Conservation (phyloP, 2,113 vertebrate genomes). For the Clarias batrachus region DNA sequence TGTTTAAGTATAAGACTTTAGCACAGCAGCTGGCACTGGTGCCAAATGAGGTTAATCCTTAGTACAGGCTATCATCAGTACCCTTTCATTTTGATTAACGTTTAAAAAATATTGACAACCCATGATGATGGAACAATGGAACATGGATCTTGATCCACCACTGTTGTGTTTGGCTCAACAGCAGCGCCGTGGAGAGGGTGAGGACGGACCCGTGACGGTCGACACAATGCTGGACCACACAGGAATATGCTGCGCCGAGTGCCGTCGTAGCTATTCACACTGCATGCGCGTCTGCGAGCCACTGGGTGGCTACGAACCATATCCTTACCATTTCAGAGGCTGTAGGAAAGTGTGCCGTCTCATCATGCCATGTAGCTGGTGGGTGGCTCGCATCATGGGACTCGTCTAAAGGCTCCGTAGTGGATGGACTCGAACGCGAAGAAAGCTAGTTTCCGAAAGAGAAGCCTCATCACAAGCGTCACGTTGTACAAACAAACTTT, state of each 20-base stretch:
- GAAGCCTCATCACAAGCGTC: background rate
- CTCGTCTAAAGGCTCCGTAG: constrained; percentile 68
- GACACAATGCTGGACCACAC: constrained; percentile 91
- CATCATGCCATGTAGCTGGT: constrained; percentile 95
- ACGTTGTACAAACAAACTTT: background rate
- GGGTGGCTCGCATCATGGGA: constrained; percentile 90
- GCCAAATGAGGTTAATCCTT: background rate
- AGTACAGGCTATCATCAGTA: background rate
- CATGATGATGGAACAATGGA: background rate
- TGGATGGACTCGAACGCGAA: background rate
- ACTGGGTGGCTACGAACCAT: constrained; percentile 80
- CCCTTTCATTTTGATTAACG: background rate
- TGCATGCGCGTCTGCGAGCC: constrained; percentile 91
- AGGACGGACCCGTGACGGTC: constrained; percentile 81
- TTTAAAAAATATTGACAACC: background rate
- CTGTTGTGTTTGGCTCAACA: constrained; percentile 36
- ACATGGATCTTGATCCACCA: background rate
- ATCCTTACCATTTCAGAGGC: constrained; percentile 88
- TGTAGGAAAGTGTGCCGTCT: constrained; percentile 86
- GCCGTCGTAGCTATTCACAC: constrained; percentile 85
- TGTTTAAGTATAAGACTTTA: background rate
- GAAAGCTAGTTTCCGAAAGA: background rate
- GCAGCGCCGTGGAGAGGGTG: constrained; percentile 74
- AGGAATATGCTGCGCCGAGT: constrained; percentile 90
- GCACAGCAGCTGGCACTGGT: background rate